Base-by-base conservation (phyloP, 1,140 invertebrate species). In the Drosophila melanogaster region DNA sequence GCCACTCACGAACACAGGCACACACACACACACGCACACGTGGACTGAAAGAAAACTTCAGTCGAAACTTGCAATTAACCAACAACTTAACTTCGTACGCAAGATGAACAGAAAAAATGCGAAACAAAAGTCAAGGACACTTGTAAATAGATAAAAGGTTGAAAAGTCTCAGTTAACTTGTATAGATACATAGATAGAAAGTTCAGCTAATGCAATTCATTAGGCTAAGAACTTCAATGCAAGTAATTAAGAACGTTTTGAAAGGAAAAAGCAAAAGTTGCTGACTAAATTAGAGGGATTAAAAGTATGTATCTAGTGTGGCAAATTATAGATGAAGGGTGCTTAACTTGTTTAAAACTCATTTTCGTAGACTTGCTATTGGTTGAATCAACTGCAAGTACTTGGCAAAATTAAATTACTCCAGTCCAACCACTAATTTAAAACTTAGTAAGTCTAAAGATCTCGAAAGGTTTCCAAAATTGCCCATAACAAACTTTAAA, bases 21-120 rank as follows among this genome's bases (percentile, higher is more conserved):
- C 57, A 41, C 24, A 30, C 26, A 43, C 26, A 24, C 46, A 61
- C 44, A 5, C 2, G 37, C 14, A 38, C 37, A 38, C 4, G n/a
- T 14, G 37, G 43, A 65, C 49, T 51, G 49, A 10, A 22, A 53
- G 60, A 67, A 67, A 67, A 26, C 35, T 61, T 35, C 58, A 19
- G 59, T n/a, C 17, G 41, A 66, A 67, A 40, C 59, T n/a, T 8
- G 17, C 8, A 58, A 38, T 19, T 10, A 59, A 30, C 26, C 57
- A 61, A 38, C 38, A 14, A 58, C 33, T 60, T 57, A 41, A 61
- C 24, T 37, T 12, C 11, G 12, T 37, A 0, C 35, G 11, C 10
- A 37, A 58, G 22, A 22, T 6, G 3, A 10, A 8, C 5, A 43
- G 3, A 8, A 40, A 15, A 40, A 0, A 40, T 5, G 14, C 6